Evolutionary conservation across 2,888 invertebrate genomes (phyloP).

Genomic region (Pterostichus niger): DNA sequence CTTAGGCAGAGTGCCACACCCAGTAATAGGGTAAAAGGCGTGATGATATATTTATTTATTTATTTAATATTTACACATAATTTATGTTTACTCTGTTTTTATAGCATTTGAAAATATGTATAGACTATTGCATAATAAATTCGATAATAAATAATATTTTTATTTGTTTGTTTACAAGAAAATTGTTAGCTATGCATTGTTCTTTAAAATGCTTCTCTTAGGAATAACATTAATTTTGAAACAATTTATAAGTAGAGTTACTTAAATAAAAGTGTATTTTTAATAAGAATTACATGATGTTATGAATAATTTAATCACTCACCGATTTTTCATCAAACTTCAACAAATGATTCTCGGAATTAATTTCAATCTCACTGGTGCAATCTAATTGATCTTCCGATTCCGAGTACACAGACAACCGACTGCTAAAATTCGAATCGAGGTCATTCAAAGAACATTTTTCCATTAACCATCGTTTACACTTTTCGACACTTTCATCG

Average conservation of each 20-base stretch:
- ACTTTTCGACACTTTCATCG: conserved; percentile 45
- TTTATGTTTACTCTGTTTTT: too few relatives aligned
- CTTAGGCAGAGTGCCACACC: too few relatives aligned
- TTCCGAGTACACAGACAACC: conserved; percentile 30
- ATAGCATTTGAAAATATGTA: too few relatives aligned
- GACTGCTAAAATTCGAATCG: conserved; percentile 36
- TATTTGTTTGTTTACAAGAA: conserved; percentile 14
- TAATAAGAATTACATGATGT: too few relatives aligned
- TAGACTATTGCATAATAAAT: too few relatives aligned
- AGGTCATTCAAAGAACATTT: conserved; percentile 57
- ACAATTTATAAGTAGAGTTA: too few relatives aligned
- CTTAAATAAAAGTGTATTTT: too few relatives aligned
- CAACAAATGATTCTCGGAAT: conserved; percentile 1
- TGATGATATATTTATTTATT: too few relatives aligned
- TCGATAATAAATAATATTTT: background rate
- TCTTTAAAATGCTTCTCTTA: background rate
- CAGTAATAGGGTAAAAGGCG: too few relatives aligned
- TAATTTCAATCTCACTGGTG: conserved; percentile 16
- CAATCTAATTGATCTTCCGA: conserved; percentile 6
- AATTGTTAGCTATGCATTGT: background rate
- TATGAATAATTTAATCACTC: background rate
- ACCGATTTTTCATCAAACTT: conserved; percentile 30
- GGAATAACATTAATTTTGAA: too few relatives aligned
- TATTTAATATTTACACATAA: too few relatives aligned
- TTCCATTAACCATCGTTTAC: conserved; percentile 52